Conservation (phyloP, 2,888 invertebrate species). For the Hermaeophaga mercurialis region DNA sequence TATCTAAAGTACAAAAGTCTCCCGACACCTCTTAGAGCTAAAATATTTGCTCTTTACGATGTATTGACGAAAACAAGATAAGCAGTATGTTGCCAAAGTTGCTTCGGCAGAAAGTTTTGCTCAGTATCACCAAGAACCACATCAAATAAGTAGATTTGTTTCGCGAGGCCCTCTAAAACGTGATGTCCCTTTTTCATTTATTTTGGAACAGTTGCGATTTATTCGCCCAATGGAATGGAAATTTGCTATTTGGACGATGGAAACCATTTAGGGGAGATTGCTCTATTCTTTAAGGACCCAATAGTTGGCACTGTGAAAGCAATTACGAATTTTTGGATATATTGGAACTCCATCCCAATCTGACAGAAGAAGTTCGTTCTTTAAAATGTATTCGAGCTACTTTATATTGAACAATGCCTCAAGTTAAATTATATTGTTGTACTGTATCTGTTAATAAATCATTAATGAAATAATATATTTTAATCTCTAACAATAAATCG, state of each 20-base stretch:
- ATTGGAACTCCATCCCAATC: conserved; percentile 53
- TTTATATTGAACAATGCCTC: neutral
- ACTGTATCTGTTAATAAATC: no score
- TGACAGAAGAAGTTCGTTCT: conserved; percentile 34
- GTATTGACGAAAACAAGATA: conserved; percentile 54
- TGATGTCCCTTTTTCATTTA: conserved; percentile 22
- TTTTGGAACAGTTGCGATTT: conserved; percentile 42
- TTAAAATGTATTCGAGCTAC: neutral
- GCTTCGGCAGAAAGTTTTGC: conserved; percentile 50
- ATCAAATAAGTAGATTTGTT: conserved; percentile 55
- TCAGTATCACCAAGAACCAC: conserved; percentile 51
- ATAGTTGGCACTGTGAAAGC: conserved; percentile 56
- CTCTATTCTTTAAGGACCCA: conserved; percentile 55
- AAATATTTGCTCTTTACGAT: conserved; percentile 54
- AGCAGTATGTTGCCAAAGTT: conserved; percentile 45
- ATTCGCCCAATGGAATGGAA: conserved; percentile 54
- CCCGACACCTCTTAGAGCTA: conserved; percentile 50
- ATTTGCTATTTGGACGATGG: conserved; percentile 59
- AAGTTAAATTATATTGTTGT: no score
- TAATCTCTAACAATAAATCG: no score
- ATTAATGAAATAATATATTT: no score
- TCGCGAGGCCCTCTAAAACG: conserved; percentile 36
- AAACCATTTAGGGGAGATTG: conserved; percentile 58
- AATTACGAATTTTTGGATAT: conserved; percentile 56
- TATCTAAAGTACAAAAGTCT: conserved; percentile 58